phyloP scores from a whole-genome alignment of 1,140 invertebrate genomes.

The Cherax quadricarinatus region DNA sequence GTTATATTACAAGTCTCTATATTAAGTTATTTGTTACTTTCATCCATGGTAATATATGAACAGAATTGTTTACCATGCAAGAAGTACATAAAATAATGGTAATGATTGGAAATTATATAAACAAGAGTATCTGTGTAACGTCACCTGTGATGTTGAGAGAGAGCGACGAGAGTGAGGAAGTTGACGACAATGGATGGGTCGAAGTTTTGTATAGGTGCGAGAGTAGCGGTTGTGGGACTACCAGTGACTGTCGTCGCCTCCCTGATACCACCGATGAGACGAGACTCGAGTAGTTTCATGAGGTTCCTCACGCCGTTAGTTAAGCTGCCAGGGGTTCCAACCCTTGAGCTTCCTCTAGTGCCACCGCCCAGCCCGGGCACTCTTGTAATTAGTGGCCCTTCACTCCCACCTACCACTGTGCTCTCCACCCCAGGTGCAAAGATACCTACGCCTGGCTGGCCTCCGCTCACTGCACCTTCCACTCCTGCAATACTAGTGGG shows the following conservation, averaged over 20 bases:
- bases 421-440: background rate
- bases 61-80: no score
- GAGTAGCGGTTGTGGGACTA: background rate
- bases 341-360: background rate
- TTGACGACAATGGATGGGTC: conserved; percentile 66
- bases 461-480: no score
- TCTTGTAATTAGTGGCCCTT: background rate
- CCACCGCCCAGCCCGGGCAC: background rate
- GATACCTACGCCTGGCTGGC: background rate
- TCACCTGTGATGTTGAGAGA: conserved; percentile 39
- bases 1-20: no score
- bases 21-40: no score
- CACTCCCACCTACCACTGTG: background rate
- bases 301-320: conserved; percentile 13
- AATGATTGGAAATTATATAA: background rate
- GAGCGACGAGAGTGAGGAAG: conserved; percentile 70
- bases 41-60: no score
- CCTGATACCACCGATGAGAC: conserved; percentile 22
- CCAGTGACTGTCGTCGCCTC: background rate
- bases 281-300: conserved; percentile 13
- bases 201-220: conserved; percentile 26
- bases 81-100: no score
- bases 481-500: background rate
- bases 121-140: background rate
- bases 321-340: background rate